These are phyloP conservation scores for Malthinus flaveolus DNA, from an alignment of 2,888 invertebrate species.

Conservation along the genomic window DNA sequence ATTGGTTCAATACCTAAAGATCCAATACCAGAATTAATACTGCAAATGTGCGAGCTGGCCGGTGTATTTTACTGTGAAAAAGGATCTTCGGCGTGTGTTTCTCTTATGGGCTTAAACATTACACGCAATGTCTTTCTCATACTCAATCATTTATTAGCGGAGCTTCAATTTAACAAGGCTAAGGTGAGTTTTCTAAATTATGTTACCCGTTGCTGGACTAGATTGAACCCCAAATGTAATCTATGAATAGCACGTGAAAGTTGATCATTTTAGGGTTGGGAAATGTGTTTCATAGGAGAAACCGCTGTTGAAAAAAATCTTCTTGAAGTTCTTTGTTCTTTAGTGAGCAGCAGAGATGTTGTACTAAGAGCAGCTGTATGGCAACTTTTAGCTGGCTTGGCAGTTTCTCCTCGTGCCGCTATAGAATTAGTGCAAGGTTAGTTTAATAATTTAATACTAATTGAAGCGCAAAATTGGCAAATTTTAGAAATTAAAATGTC, in stretches of 20 bases:
- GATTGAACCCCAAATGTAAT: too few species aligned
- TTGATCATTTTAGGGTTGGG: slow-evolving; percentile 46
- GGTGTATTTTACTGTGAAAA: slow-evolving; percentile 58
- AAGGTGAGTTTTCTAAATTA: slow-evolving; percentile 48
- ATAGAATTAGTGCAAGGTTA: slow-evolving; percentile 47
- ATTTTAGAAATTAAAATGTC: slow-evolving; percentile 34
- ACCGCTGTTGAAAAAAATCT: slow-evolving; percentile 39
- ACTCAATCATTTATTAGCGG: slow-evolving; percentile 58
- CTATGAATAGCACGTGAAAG: neutral
- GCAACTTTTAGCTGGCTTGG: slow-evolving; percentile 57
- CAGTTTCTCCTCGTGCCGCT: slow-evolving; percentile 45
- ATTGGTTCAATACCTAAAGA: slow-evolving; percentile 35
- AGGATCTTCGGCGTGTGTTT: slow-evolving; percentile 55
- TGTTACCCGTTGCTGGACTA: too few species aligned
- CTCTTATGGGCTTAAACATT: slow-evolving; percentile 62
- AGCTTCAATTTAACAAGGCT: slow-evolving; percentile 54
- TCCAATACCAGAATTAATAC: slow-evolving; percentile 51
- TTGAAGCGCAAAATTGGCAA: neutral
- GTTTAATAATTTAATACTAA: neutral
- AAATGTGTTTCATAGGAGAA: slow-evolving; percentile 46
- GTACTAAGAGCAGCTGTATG: slow-evolving; percentile 58
- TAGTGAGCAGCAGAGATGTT: slow-evolving; percentile 59
- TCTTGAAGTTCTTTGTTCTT: slow-evolving; percentile 51
- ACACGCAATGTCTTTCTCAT: slow-evolving; percentile 59
- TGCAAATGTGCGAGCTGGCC: slow-evolving; percentile 56